Evolutionary conservation across 1,140 invertebrate genomes (phyloP).

Genomic region (Asobara japonica): DNA sequence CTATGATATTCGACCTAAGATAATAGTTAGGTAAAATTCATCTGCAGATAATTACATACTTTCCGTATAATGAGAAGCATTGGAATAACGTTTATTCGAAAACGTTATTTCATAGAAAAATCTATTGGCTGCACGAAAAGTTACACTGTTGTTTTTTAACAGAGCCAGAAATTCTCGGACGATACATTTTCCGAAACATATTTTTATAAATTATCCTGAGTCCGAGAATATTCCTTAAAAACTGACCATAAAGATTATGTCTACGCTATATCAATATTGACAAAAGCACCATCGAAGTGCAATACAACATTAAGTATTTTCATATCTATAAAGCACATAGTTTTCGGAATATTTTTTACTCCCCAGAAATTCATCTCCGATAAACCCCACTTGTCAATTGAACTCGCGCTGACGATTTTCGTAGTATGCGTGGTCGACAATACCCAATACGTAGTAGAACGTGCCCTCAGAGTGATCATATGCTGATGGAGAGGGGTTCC

Average conservation of each 20-base stretch:
- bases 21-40: no score
- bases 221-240: not conserved
- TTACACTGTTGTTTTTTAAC: not conserved
- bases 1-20: no score
- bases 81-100: no score
- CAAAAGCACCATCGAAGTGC: no score
- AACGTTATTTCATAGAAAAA: no score
- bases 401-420: not conserved
- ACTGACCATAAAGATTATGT: not conserved
- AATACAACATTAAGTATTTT: no score
- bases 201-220: no score
- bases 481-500: slow-evolving; percentile 43
- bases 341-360: not conserved
- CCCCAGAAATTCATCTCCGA: not conserved
- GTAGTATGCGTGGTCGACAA: slow-evolving; percentile 14
- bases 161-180: not conserved
- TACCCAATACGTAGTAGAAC: slow-evolving; percentile 23
- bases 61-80: no score
- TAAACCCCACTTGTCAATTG: not conserved
- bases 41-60: no score
- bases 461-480: slow-evolving; percentile 33
- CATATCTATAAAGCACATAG: not conserved
- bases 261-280: no score
- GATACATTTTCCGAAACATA: no score
- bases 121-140: not conserved